phyloP scores from a whole-genome alignment of 2,888 invertebrate species.

The Nudaria mundana region DNA sequence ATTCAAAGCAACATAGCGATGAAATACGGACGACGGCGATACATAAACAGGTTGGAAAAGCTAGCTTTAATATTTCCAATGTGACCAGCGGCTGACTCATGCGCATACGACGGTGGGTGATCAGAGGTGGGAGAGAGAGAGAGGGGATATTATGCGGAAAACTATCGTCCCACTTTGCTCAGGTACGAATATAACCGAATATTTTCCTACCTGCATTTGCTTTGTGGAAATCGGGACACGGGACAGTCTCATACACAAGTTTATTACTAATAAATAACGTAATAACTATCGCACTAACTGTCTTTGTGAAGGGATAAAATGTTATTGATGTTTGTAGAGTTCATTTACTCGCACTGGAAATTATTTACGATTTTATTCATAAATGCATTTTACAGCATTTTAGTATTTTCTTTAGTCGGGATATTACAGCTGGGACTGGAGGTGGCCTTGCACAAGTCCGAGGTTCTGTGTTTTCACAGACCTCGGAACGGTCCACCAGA shows the following conservation, averaged over 20 bases:
- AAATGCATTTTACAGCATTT: too few species aligned
- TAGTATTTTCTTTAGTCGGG: too few species aligned
- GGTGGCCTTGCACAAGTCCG: too few species aligned
- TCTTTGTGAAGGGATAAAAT: background rate
- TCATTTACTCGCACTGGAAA: background rate
- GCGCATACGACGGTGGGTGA: constrained; percentile 11
- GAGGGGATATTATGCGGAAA: constrained; percentile 54
- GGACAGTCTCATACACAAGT: constrained; percentile 39
- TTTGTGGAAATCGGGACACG: constrained; percentile 46
- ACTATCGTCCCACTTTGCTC: constrained; percentile 66
- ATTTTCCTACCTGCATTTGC: constrained; percentile 69
- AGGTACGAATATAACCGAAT: constrained; percentile 76
- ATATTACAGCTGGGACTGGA: too few species aligned
- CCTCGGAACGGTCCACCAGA: too few species aligned
- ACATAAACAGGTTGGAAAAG: constrained; percentile 31
- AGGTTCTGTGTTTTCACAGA: too few species aligned
- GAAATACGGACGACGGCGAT: constrained; percentile 19
- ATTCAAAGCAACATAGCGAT: constrained; percentile 18
- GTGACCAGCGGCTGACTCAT: constrained; percentile 52
- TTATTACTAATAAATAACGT: constrained; percentile 10
- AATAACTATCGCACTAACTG: background rate
- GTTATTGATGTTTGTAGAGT: background rate
- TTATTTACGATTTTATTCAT: too few species aligned
- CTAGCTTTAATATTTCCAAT: constrained; percentile 38
- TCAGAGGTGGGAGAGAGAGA: constrained; percentile 13